These are phyloP conservation scores for Mus caroli DNA, from an alignment of 2,797 vertebrate genomes.

Conservation along the genomic window DNA sequence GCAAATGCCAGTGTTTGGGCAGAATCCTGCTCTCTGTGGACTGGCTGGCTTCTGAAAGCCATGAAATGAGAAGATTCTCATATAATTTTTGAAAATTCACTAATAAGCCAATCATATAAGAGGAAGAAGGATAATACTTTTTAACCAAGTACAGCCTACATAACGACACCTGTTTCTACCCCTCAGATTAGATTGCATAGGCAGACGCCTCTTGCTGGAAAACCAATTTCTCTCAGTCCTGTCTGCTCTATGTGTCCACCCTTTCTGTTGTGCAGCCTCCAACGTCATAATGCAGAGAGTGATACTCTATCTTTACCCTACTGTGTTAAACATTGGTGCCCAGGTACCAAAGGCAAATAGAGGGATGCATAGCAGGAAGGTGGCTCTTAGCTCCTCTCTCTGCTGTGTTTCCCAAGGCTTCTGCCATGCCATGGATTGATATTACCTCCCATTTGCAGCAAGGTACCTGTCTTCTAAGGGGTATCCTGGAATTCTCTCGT, in stretches of 20 bases:
- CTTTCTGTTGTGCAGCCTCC: slow-evolving; percentile 10
- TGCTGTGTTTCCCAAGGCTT: slow-evolving; percentile 60
- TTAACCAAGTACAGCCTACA: not conserved
- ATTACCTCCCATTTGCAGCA: slow-evolving; percentile 73
- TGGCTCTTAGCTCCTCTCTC: slow-evolving; percentile 63
- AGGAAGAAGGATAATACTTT: not conserved
- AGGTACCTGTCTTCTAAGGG: slow-evolving; percentile 59
- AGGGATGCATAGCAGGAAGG: slow-evolving; percentile 29
- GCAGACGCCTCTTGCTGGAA: not conserved
- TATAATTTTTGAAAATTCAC: slow-evolving; percentile 16
- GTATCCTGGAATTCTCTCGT: slow-evolving; percentile 70
- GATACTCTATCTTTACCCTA: slow-evolving; percentile 51
- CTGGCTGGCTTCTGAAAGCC: not conserved
- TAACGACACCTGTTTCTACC: not conserved
- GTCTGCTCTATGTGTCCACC: not conserved
- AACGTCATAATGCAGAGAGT: not conserved
- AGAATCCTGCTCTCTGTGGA: not conserved
- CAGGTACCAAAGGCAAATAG: slow-evolving; percentile 43
- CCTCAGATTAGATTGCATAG: not conserved
- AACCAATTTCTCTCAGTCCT: not conserved
- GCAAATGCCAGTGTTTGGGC: not conserved
- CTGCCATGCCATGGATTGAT: slow-evolving; percentile 62
- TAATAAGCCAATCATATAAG: not conserved
- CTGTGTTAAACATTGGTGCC: slow-evolving; percentile 69
- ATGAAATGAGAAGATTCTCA: not conserved